Conservation (phyloP, 2,888 invertebrate species). For the Crioceris asparagi region DNA sequence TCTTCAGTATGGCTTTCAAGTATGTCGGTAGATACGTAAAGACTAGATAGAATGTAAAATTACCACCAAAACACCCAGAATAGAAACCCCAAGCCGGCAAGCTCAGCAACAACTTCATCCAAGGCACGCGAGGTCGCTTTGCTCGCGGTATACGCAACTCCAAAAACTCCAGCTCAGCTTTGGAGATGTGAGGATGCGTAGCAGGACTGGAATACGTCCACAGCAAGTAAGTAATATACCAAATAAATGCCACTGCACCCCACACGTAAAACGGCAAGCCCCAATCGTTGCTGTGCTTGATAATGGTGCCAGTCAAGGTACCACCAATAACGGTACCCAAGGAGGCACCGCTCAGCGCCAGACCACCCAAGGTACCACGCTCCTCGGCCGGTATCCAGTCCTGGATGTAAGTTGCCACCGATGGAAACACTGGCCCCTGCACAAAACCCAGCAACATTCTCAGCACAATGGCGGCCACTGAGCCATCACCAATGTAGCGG, state of each 20-base stretch:
- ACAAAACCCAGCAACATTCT: constrained; percentile 58
- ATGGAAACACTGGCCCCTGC: constrained; percentile 69
- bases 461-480: constrained; percentile 53
- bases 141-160: constrained; percentile 3
- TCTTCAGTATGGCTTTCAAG: constrained; percentile 15
- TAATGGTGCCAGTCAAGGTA: constrained; percentile 54
- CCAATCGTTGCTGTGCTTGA: constrained; percentile 56
- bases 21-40: constrained; percentile 7
- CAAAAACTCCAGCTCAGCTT: constrained; percentile 14
- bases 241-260: constrained; percentile 59
- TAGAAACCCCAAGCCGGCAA: constrained; percentile 3
- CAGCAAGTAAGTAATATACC: constrained; percentile 44
- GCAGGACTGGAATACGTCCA: constrained; percentile 45
- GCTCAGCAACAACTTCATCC: constrained; percentile 5
- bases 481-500: constrained; percentile 49
- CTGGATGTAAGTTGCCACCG: constrained; percentile 40
- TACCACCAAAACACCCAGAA: not conserved
- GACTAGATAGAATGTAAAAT: constrained; percentile 42
- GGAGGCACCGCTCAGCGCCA: constrained; percentile 67
- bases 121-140: constrained; percentile 9
- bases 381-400: constrained; percentile 70
- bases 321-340: constrained; percentile 55
- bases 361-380: constrained; percentile 61
- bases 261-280: constrained; percentile 71
- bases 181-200: constrained; percentile 35